Evolutionary conservation across 1,140 invertebrate species (phyloP), one percentile per base, ranked within the genome.

Genomic region (Drosophila parvula): DNA sequence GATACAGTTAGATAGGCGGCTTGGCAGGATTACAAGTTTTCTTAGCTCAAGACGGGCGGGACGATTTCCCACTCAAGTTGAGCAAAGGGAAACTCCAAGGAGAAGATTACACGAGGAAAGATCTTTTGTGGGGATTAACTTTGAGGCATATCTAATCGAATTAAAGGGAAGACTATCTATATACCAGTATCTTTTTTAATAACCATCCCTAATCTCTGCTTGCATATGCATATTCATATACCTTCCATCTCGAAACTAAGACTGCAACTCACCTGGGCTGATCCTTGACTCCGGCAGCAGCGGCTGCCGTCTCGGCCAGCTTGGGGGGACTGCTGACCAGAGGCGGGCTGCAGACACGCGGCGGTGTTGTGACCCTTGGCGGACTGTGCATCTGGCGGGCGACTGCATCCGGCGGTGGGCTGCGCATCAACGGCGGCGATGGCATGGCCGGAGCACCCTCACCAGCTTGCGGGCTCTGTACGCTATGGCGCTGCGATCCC

Each of bases 261-360:
- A 22, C 22, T 22, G 22, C 22, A 22, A 47, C 79, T 85, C 64
- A 85, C 82, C 74, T 47, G 40, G 44, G 8, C 11, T 67, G 60
- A 8, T 74, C 58, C 68, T 80, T 83, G 3, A 80, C 82, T 40
- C 38, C 61, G 4, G 55, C 51, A 9, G 60, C 69, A 28, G 57
- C 77, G 9, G 77, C 75, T 6, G 79, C 73, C 16, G 77, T 69
- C 41, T 88, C 85, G 11, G 84, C 80, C 60, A 88, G 50, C 57
- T 88, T 91, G 0, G 90, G 90, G 1, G 90, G 90, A 74, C 90
- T 91, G 69, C 90, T 90, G 12, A 91, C 84, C 67, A 91, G 34
- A 1, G 86, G 90, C 2, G 90, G 90, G 57, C 90, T 91, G 70
- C 82, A 91, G 40, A 91, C 90, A 3, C 86, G 67, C 27, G 90